A percentile compares a stretch with the other conserved stretches of the same genome.
phyloP scores from a whole-genome alignment of 2,113 vertebrate species.

The Tiliqua scincoides region DNA sequence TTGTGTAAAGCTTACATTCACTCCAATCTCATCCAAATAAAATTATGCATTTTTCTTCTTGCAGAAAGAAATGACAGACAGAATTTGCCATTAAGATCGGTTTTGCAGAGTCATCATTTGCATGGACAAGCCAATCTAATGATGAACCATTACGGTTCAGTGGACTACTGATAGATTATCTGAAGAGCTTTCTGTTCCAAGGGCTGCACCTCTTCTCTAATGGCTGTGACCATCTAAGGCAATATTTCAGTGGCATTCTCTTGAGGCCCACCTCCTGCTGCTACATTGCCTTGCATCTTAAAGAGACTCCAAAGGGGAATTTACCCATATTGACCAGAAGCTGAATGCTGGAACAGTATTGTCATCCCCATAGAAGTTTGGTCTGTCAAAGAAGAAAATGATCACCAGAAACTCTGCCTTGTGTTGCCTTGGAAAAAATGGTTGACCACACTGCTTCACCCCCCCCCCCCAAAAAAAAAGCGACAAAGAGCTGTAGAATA shows the following conservation, averaged over 20 bases:
- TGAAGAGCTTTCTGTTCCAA: not conserved
- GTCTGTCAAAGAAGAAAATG: not conserved
- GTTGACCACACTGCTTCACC: not conserved
- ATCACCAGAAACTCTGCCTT: not conserved
- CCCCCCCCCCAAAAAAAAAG: not conserved
- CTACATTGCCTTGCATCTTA: not conserved
- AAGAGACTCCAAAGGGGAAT: not conserved
- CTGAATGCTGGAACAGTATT: not conserved
- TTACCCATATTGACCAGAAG: not conserved
- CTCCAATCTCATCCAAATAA: fast-evolving
- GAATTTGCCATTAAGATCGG: slow-evolving; percentile 84
- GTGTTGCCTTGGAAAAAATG: not conserved
- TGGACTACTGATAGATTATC: not conserved
- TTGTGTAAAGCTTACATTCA: slow-evolving; percentile 26
- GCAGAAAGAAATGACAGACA: slow-evolving; percentile 70
- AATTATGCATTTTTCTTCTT: slow-evolving; percentile 38
- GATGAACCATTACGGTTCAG: not conserved
- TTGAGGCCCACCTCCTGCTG: not conserved
- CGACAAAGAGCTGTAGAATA: not conserved
- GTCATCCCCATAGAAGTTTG: not conserved
- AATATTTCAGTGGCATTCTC: not conserved
- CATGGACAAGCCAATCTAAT: not conserved
- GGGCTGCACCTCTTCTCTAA: not conserved
- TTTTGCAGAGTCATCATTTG: not conserved
- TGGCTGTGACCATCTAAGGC: too few species aligned